These are phyloP conservation scores for Epsilonema sp. DNA, from an alignment of 2,888 invertebrate genomes.

Conservation along the genomic window DNA sequence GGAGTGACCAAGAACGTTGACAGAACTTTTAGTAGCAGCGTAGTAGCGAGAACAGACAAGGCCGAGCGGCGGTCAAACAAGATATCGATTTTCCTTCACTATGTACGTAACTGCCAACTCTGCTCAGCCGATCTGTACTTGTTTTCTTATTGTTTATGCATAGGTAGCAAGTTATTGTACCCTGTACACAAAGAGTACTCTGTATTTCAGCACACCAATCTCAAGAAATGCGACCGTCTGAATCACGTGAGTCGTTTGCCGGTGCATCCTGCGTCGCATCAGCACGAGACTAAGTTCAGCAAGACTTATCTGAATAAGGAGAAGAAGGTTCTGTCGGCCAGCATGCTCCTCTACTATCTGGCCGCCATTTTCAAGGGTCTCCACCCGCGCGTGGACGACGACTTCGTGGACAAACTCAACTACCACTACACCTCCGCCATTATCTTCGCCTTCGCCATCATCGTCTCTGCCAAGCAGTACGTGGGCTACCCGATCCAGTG, in stretches of 20 bases:
- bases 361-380: conserved; percentile 30
- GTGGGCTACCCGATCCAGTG: conserved; percentile 29
- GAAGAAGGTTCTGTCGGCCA: conserved; percentile 26
- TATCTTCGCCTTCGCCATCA: conserved; percentile 30
- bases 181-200: no score
- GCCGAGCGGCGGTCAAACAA: no score
- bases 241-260: conserved; percentile 27
- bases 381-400: conserved; percentile 29
- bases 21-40: no score
- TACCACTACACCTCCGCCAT: conserved; percentile 27
- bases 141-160: no score
- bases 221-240: conserved; percentile 27
- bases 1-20: no score
- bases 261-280: conserved; percentile 22
- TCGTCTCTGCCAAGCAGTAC: conserved; percentile 31
- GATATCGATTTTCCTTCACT: no score
- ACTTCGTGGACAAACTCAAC: conserved; percentile 20
- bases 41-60: no score
- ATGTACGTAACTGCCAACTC: no score
- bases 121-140: no score
- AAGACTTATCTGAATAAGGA: conserved; percentile 27
- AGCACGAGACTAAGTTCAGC: conserved; percentile 25
- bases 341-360: conserved; percentile 28
- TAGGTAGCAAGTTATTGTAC: no score
- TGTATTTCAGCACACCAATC: conserved; percentile 27